Conservation (phyloP, 2,797 vertebrate genomes). For the Peromyscus attwateri region DNA sequence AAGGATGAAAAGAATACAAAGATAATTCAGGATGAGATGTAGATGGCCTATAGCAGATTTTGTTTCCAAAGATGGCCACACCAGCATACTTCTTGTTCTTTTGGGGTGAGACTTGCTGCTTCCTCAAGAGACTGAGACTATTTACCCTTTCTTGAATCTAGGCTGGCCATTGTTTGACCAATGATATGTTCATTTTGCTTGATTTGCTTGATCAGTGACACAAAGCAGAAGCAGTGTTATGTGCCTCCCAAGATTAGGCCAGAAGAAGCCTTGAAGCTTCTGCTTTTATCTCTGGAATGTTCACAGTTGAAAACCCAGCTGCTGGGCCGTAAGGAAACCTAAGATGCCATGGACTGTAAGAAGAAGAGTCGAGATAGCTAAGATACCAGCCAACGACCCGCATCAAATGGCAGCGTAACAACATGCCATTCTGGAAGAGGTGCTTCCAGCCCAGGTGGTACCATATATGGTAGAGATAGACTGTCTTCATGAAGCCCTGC, state of each 20-base stretch:
- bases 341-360: background rate
- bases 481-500: background rate
- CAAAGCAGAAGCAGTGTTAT: slow-evolving; percentile 10
- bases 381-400: slow-evolving; percentile 10
- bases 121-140: background rate
- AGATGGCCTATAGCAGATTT: background rate
- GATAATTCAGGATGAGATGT: background rate
- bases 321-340: background rate
- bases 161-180: background rate
- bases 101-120: background rate
- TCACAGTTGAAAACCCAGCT: slow-evolving; percentile 5
- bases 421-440: background rate
- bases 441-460: background rate
- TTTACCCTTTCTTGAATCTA: background rate
- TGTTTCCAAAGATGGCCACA: background rate
- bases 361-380: background rate
- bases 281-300: slow-evolving; percentile 39
- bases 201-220: background rate
- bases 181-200: background rate
- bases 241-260: background rate
- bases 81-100: background rate
- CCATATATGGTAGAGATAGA: background rate
- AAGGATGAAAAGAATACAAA: background rate
- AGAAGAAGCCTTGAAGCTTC: background rate
- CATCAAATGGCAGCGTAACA: background rate